phyloP scores from a whole-genome alignment of 1,140 invertebrate genomes.

The Drosophila parabipectinata region DNA sequence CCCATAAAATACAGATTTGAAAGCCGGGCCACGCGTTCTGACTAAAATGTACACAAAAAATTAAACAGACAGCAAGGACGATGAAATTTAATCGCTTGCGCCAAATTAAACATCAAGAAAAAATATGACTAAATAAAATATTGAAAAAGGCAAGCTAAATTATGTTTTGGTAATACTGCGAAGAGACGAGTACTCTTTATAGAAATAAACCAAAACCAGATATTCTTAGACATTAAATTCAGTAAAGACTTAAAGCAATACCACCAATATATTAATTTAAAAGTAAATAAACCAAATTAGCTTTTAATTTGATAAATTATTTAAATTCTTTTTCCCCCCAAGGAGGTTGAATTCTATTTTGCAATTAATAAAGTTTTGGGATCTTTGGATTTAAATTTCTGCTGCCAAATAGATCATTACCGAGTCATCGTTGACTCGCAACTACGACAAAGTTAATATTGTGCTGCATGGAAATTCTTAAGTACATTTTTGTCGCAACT shows the following conservation, averaged over 20 bases:
- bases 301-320: neutral
- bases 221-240: too few species aligned
- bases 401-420: slow-evolving; percentile 19
- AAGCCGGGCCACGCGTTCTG: slow-evolving; percentile 53
- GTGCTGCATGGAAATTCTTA: slow-evolving; percentile 45
- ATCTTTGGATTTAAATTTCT: neutral
- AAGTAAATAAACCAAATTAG: too few species aligned
- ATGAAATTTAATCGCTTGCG: slow-evolving; percentile 62
- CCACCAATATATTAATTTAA: too few species aligned
- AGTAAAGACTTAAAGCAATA: too few species aligned
- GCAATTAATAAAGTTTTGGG: neutral
- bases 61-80: slow-evolving; percentile 19
- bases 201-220: neutral
- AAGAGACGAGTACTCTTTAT: slow-evolving; percentile 8
- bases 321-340: neutral
- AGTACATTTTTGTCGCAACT: slow-evolving; percentile 65
- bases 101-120: slow-evolving; percentile 68
- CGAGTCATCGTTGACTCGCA: slow-evolving; percentile 19
- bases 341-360: neutral
- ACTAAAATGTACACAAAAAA: neutral
- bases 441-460: slow-evolving; percentile 50
- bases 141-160: slow-evolving; percentile 25
- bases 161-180: neutral
- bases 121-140: slow-evolving; percentile 43
- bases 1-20: slow-evolving; percentile 59